Percentiles rank a stretch among this genome's conserved stretches.
Conservation (phyloP, 2,113 vertebrate genomes). For the Coptodon rendalli region DNA sequence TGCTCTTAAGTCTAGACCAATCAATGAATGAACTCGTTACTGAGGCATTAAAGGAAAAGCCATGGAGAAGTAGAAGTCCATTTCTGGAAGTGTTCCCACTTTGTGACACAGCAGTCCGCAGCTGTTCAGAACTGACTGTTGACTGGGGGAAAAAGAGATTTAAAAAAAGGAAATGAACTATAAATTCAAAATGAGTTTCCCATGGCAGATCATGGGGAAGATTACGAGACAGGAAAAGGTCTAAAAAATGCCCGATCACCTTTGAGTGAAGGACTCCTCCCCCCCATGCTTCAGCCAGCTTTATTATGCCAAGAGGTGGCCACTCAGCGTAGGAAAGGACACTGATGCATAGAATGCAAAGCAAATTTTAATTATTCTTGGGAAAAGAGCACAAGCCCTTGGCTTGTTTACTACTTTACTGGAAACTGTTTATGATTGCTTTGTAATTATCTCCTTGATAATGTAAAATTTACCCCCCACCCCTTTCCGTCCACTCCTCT, state of each 20-base stretch:
- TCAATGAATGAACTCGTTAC: conserved; percentile 27
- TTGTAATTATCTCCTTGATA: conserved; percentile 68
- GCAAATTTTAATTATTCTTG: conserved; percentile 64
- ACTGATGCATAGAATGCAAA: conserved; percentile 59
- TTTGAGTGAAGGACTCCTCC: conserved; percentile 1
- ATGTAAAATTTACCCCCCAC: conserved; percentile 55
- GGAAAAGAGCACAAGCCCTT: conserved; percentile 59
- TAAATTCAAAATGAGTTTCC: not conserved
- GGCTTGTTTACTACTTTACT: conserved; percentile 68
- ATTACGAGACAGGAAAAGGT: not conserved
- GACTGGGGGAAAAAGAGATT: not conserved
- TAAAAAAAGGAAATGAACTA: not conserved
- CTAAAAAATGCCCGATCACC: conserved; percentile 1
- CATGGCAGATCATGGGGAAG: not conserved
- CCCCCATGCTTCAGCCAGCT: not conserved
- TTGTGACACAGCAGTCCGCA: conserved; percentile 9
- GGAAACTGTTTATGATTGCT: conserved; percentile 67
- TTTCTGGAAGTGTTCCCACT: conserved; percentile 11
- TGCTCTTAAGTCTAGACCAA: conserved; percentile 22
- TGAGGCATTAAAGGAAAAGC: not conserved
- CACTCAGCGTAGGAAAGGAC: conserved; percentile 49
- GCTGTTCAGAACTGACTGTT: not conserved
- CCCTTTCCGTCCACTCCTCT: conserved; percentile 34
- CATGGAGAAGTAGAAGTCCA: not conserved
- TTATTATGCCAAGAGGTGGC: conserved; percentile 51